Base-by-base conservation (phyloP, 2,797 vertebrate species). In the Enteromius fasciolatus region DNA sequence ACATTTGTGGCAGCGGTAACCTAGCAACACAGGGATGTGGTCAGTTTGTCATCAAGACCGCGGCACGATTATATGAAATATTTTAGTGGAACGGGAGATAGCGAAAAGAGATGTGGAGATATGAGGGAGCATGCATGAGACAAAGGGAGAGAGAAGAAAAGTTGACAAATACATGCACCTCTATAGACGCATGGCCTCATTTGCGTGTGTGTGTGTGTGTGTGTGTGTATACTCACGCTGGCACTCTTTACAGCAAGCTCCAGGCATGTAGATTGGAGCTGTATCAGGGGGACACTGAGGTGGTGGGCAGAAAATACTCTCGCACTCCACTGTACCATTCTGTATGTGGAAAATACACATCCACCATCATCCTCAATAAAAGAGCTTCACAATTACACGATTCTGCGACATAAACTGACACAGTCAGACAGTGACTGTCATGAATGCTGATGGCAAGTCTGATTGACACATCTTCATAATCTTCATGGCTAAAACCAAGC, bases 181-280 rank as follows among this genome's bases (percentile, higher is more conserved):
- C 23, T 46, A 41, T 28, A 54, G 31, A 54, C 36, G 69, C 11
- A 3, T 63, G 63, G 54, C 78, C 75, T 54, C 17, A 44, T 73
- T 80, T 14, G 23, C 81, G 81, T 72, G 72, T 66, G 28, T 69
- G 63, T 39, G 78, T 23, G 63, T 79, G 68, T 41, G 73, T 67
- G 73, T 54, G 64, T 61, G 64, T 78, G 74, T 63, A 1, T 85
- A 93, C 96, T 96, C 90, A 97, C 96, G 83, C 83, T 94, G 95
- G 85, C 96, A 97, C 87, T 96, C 95, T 86, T 96, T 96, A 89
- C 96, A 97, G 91, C 96, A 97, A 66, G 93, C 93, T 85, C 94
- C 96, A 79, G 95, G 93, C 90, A 96, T 93, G 6, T 95, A 97
- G 0, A 94, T 85, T 61, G 92, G 95, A 28, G 95, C 94, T 12